A percentile compares a stretch with the other conserved stretches of the same genome.
Evolutionary conservation across 2,888 invertebrate genomes (phyloP).

Genomic region (Linyphia triangularis): DNA sequence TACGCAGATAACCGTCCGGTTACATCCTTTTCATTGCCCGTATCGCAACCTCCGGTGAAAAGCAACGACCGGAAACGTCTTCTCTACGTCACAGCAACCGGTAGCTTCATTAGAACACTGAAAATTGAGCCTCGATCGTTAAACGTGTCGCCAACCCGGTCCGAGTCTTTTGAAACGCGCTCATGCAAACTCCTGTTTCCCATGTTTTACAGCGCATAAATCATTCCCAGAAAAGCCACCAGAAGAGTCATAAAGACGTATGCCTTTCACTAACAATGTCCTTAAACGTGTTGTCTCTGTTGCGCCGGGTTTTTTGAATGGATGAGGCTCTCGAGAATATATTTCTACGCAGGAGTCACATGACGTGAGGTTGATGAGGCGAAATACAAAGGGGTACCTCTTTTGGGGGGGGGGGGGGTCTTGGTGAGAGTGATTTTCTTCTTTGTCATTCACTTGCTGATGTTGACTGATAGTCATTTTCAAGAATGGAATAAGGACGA

Average conservation of each 20-base stretch:
- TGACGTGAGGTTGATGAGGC: not conserved
- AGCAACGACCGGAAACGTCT: conserved; percentile 22
- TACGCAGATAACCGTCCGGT: too few relatives aligned
- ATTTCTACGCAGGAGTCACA: not conserved
- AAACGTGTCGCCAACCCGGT: conserved; percentile 55
- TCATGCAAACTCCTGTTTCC: conserved; percentile 44
- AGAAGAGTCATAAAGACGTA: conserved; percentile 47
- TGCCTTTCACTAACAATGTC: conserved; percentile 63
- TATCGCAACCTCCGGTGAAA: not conserved
- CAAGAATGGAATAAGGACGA: too few relatives aligned
- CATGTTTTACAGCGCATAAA: conserved; percentile 69
- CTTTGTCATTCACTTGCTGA: not conserved
- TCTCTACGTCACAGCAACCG: conserved; percentile 46
- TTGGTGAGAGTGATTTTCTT: not conserved
- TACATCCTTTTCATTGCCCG: too few relatives aligned
- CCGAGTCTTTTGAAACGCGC: conserved; percentile 35
- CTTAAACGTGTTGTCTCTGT: conserved; percentile 64
- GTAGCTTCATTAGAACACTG: conserved; percentile 67
- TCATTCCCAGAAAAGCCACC: conserved; percentile 49
- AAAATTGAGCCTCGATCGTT: conserved; percentile 71
- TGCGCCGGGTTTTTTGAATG: conserved; percentile 41
- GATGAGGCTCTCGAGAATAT: conserved; percentile 17
- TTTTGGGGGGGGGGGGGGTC: not conserved
- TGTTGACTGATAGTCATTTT: conserved; percentile 3
- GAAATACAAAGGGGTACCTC: conserved; percentile 3